Conservation (phyloP, 1,140 invertebrate species). For the Laodelphax striatellus region DNA sequence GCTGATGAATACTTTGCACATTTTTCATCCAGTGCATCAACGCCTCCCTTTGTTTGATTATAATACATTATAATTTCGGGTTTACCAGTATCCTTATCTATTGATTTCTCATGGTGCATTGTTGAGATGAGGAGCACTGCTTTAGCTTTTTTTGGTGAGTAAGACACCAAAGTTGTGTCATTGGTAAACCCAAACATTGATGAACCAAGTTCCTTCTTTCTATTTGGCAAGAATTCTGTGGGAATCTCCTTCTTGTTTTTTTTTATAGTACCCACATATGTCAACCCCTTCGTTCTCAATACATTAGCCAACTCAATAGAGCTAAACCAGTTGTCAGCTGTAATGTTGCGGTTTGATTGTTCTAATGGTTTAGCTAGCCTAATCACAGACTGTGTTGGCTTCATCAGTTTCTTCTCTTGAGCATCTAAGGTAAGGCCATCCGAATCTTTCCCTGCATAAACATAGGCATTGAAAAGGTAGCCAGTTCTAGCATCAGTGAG, state of each 20-base stretch:
- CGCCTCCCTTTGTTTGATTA: constrained; percentile 33
- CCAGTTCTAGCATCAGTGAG: background rate
- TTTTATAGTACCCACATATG: no score
- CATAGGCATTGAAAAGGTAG: constrained; percentile 6
- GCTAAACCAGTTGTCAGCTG: constrained; percentile 10
- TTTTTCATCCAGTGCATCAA: constrained; percentile 32
- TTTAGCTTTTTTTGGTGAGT: constrained; percentile 21
- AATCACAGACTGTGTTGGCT: constrained; percentile 18
- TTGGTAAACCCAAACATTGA: constrained; percentile 22
- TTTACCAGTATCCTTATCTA: constrained; percentile 20
- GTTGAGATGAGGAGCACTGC: constrained; percentile 24
- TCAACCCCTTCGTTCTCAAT: background rate
- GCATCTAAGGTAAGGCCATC: no score
- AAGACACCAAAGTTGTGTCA: constrained; percentile 7
- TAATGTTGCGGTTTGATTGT: background rate
- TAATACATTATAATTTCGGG: constrained; percentile 29
- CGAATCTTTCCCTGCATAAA: background rate
- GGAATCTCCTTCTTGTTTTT: no score
- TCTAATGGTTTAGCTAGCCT: constrained; percentile 17
- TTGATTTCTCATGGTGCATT: constrained; percentile 17
- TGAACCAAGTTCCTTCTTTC: no score
- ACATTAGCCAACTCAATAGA: constrained; percentile 17
- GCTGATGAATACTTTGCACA: constrained; percentile 22
- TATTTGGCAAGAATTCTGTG: no score
- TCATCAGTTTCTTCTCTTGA: no score